phyloP scores from a whole-genome alignment of 2,888 invertebrate species.

The Macrophya annulata region DNA sequence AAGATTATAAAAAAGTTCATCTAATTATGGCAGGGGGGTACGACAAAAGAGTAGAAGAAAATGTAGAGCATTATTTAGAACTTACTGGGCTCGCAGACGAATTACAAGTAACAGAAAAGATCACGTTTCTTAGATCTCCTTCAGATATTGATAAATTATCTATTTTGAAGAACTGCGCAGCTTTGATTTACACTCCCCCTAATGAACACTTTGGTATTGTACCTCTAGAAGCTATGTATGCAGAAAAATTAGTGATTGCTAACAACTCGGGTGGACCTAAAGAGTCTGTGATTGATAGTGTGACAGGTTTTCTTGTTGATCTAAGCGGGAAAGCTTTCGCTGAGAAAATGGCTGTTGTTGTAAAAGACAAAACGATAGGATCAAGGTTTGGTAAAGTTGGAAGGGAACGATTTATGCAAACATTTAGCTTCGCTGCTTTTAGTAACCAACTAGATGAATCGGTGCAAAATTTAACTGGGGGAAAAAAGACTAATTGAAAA shows the following conservation, averaged over 20 bases:
- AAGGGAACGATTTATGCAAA: conserved; percentile 86
- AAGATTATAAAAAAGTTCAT: conserved; percentile 86
- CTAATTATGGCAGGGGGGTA: conserved; percentile 98
- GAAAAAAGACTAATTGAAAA: conserved; percentile 59
- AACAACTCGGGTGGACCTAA: conserved; percentile 97
- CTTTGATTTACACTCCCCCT: conserved; percentile 96
- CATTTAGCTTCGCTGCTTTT: conserved; percentile 93
- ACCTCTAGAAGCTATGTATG: conserved; percentile 98
- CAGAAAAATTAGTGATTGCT: conserved; percentile 95
- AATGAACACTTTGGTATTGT: conserved; percentile 99
- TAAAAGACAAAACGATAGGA: conserved; percentile 83
- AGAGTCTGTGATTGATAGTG: conserved; percentile 92
- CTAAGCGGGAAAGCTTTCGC: conserved; percentile 88
- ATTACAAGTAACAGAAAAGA: conserved; percentile 86
- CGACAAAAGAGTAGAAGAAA: conserved; percentile 93
- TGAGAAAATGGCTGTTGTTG: conserved; percentile 87
- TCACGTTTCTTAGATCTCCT: conserved; percentile 94
- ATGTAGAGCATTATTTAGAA: conserved; percentile 92
- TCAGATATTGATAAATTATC: conserved; percentile 92
- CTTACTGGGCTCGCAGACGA: conserved; percentile 85
- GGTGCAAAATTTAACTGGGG: conserved; percentile 68
- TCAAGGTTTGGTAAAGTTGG: conserved; percentile 89
- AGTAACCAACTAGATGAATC: conserved; percentile 84
- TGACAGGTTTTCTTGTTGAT: conserved; percentile 91
- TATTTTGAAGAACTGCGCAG: conserved; percentile 88